Conservation (phyloP, 2,113 vertebrate genomes). For the Noctilio leporinus region DNA sequence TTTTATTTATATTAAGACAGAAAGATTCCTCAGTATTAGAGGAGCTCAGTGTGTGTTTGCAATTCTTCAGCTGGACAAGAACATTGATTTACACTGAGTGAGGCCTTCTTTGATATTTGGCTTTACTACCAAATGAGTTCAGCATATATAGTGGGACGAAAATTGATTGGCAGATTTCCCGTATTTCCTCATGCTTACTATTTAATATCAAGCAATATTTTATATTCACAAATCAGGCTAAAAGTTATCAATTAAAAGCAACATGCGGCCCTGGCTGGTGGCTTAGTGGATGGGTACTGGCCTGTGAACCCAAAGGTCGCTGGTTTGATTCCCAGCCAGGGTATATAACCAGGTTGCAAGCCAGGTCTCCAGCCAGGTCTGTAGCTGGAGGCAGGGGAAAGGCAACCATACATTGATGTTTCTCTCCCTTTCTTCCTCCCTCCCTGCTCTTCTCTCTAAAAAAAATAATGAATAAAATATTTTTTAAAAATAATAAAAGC, state of each 20-base stretch:
- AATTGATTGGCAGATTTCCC: background rate
- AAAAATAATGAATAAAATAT: too few relatives aligned
- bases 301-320: too few relatives aligned
- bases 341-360: too few relatives aligned
- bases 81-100: background rate
- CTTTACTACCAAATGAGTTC: background rate
- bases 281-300: too few relatives aligned
- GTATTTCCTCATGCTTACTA: background rate
- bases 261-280: too few relatives aligned
- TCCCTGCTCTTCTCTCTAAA: too few relatives aligned
- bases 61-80: background rate
- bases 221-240: background rate
- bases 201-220: background rate
- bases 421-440: too few relatives aligned
- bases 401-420: too few relatives aligned
- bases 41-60: background rate
- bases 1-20: constrained; percentile 63
- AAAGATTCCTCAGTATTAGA: constrained; percentile 28
- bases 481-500: too few relatives aligned
- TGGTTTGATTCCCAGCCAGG: too few relatives aligned
- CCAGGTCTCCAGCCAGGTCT: too few relatives aligned
- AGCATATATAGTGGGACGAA: background rate
- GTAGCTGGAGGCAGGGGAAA: too few relatives aligned
- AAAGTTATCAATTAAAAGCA: background rate
- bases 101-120: background rate